Evolutionary conservation across 2,113 vertebrate genomes (phyloP).

Genomic region (Bos indicus): DNA sequence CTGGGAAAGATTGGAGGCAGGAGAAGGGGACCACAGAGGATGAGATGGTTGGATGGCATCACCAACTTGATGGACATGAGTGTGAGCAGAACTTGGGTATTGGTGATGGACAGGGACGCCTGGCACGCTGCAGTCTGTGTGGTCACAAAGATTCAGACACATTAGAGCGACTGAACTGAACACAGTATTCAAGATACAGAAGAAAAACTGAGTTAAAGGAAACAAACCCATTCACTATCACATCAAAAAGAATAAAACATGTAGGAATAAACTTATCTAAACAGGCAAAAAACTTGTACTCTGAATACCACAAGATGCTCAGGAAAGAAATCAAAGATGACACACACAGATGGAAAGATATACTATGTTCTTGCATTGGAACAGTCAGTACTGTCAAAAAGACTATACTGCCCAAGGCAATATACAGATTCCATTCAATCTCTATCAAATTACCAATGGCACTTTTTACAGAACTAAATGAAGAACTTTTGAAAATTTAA

Average conservation of each 20-base stretch:
- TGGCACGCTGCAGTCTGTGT: not conserved
- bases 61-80: not conserved
- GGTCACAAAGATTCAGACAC: not conserved
- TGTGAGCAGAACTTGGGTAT: not conserved
- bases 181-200: not conserved
- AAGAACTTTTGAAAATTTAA: not conserved
- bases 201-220: not conserved
- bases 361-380: not conserved
- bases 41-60: not conserved
- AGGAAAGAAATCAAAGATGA: not conserved
- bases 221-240: not conserved
- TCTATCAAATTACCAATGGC: not conserved
- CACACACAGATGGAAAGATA: not conserved
- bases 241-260: not conserved
- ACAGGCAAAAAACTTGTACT: not conserved
- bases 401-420: not conserved
- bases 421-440: not conserved
- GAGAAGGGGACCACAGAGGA: not conserved
- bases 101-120: not conserved
- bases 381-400: not conserved
- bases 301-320: not conserved
- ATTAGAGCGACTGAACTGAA: not conserved
- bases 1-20: not conserved
- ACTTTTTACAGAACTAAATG: not conserved
- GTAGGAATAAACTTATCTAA: not conserved